Evolutionary conservation across 2,888 invertebrate species (phyloP).

Genomic region (Mactromeris polynyma): DNA sequence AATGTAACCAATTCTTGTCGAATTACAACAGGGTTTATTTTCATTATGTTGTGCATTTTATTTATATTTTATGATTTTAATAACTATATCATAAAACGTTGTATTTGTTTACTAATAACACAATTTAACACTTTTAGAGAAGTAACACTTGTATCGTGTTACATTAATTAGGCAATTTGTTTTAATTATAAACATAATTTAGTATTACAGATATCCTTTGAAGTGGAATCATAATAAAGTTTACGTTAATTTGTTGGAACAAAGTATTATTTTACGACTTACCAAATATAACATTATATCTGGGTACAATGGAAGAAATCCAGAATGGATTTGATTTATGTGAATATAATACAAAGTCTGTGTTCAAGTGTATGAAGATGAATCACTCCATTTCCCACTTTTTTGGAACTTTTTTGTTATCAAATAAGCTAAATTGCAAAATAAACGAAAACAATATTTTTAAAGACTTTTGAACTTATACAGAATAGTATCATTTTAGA

Average conservation of each 20-base stretch:
- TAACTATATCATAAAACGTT: background rate
- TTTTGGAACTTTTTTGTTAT: too few species aligned
- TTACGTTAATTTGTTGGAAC: slow-evolving; percentile 12
- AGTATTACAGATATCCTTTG: background rate
- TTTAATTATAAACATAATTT: background rate
- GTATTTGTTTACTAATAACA: background rate
- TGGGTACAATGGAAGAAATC: background rate
- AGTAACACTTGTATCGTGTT: background rate
- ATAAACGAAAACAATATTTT: too few species aligned
- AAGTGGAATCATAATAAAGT: background rate
- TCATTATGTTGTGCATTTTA: background rate
- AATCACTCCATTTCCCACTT: too few species aligned
- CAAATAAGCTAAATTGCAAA: too few species aligned
- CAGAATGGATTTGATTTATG: background rate
- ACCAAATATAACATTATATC: background rate
- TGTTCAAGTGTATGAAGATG: too few species aligned
- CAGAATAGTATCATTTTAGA: too few species aligned
- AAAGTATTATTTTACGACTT: background rate
- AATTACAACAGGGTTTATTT: background rate
- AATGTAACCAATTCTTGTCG: background rate
- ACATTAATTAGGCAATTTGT: background rate
- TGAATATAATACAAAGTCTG: too few species aligned
- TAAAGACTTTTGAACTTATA: too few species aligned
- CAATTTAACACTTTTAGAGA: background rate
- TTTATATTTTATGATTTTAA: background rate